Base-by-base conservation (phyloP, 2,888 invertebrate species). In the Carabus problematicus region DNA sequence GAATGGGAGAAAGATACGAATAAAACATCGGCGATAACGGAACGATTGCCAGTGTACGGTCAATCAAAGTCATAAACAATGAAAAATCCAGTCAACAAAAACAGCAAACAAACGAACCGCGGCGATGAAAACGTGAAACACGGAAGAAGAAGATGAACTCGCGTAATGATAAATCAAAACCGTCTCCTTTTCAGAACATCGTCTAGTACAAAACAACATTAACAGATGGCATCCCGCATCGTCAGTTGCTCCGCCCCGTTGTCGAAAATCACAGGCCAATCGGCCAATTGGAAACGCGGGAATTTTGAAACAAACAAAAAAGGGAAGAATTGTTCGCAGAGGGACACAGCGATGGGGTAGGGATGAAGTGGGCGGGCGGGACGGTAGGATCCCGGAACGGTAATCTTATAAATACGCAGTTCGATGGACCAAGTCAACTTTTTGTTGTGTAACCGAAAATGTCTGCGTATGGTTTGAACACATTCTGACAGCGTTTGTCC, bases 1-100 rank as follows among this genome's bases (percentile, higher is more conserved):
- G 11, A 54, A 54, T 18, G 11, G 8, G 14, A 9, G 14, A 12
- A 12, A 54, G 45, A 64, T 54, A 64, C 52, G 40, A 42, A 55
- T 12, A 45, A 45, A 45, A 12, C 11, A 12, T 45, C n/a, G 45
- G 8, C 45, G 56, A 55, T 64, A 64, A 64, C 64, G 64, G 64
- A 55, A 52, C 64, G 42, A 56, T 43, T 40, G 39, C 42, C 55
- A 56, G 56, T 56, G 45, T 19, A 64, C 64, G 56, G 64, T 64
- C 56, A 64, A 64, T 64, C 64, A 64, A 64, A 64, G 64, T 64
- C 64, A 56, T 64, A 64, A 64, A 56, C 45, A 55, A 64, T 64
- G 55, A 64, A 64, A 64, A 64, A 64, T 55, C 47, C 45, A 45
- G 14, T 29, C 29, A 29, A 29, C 29, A 29, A 29, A 29, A 29